phyloP scores from a whole-genome alignment of 2,797 vertebrate genomes.

The Harpagifer antarcticus region DNA sequence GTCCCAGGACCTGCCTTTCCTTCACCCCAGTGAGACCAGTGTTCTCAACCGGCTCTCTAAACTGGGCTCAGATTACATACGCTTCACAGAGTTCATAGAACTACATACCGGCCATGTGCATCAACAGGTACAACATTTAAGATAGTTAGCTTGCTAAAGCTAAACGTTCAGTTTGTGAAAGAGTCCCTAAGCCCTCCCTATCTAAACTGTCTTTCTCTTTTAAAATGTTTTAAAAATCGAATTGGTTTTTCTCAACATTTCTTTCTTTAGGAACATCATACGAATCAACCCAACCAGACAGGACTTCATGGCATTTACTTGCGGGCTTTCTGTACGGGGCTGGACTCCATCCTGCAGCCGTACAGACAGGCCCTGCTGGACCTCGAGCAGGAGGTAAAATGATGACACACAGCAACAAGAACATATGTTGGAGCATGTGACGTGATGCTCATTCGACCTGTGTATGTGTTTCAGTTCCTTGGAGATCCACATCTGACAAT shows the following conservation, averaged over 20 bases:
- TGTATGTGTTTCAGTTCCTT: slow-evolving; percentile 89
- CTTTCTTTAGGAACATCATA: slow-evolving; percentile 88
- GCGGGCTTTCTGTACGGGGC: slow-evolving; percentile 95
- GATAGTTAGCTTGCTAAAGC: neutral
- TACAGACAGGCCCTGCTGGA: slow-evolving; percentile 96
- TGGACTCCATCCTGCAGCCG: slow-evolving; percentile 95
- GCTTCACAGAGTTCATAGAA: slow-evolving; percentile 96
- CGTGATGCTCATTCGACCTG: slow-evolving; percentile 1
- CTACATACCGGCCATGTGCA: slow-evolving; percentile 93
- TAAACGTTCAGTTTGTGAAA: neutral
- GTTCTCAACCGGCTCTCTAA: slow-evolving; percentile 94
- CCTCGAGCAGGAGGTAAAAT: slow-evolving; percentile 93
- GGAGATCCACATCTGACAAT: slow-evolving; percentile 97
- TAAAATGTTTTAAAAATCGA: no score
- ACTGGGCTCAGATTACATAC: slow-evolving; percentile 95
- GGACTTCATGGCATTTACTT: slow-evolving; percentile 95
- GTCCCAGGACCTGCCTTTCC: slow-evolving; percentile 95
- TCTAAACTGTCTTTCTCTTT: neutral
- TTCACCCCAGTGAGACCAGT: slow-evolving; percentile 96
- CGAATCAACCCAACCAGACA: slow-evolving; percentile 87
- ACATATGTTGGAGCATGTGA: neutral
- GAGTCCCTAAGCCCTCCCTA: neutral
- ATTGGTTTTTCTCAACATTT: neutral
- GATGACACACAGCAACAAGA: neutral
- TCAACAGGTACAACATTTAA: slow-evolving; percentile 76